Conservation (phyloP, 2,888 invertebrate genomes). For the Epinotia demarniana region DNA sequence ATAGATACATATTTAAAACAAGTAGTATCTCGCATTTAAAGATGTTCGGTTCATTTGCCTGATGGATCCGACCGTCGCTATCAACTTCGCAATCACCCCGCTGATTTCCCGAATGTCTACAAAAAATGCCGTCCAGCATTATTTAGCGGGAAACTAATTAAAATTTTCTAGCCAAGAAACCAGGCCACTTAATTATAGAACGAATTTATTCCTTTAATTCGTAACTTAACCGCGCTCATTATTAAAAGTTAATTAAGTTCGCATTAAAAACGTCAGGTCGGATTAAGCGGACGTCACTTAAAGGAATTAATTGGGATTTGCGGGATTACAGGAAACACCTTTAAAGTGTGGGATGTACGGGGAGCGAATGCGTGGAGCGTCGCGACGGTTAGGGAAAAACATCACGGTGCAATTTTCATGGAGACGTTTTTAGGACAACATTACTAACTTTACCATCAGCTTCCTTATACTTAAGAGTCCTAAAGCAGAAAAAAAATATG, state of each 20-base stretch:
- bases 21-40: no score
- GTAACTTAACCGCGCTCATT: conserved; percentile 64
- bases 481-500: no score
- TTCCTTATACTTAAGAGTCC: no score
- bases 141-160: conserved; percentile 16
- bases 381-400: neutral
- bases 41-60: no score
- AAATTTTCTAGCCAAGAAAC: conserved; percentile 1
- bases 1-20: no score
- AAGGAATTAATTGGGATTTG: conserved; percentile 78
- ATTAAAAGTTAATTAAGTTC: conserved; percentile 79
- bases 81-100: neutral
- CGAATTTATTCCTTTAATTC: conserved; percentile 48
- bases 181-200: conserved; percentile 33
- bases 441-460: no score
- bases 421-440: no score
- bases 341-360: conserved; percentile 52
- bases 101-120: neutral
- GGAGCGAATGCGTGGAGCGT: neutral
- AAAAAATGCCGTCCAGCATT: conserved; percentile 4
- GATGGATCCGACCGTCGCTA: neutral
- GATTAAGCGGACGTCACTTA: conserved; percentile 75
- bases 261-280: conserved; percentile 75
- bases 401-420: no score
- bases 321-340: conserved; percentile 72